A percentile compares a stretch with the other conserved stretches of the same genome.
These are phyloP conservation scores for Phortica okadai DNA, from an alignment of 2,888 invertebrate genomes.

Conservation along the genomic window DNA sequence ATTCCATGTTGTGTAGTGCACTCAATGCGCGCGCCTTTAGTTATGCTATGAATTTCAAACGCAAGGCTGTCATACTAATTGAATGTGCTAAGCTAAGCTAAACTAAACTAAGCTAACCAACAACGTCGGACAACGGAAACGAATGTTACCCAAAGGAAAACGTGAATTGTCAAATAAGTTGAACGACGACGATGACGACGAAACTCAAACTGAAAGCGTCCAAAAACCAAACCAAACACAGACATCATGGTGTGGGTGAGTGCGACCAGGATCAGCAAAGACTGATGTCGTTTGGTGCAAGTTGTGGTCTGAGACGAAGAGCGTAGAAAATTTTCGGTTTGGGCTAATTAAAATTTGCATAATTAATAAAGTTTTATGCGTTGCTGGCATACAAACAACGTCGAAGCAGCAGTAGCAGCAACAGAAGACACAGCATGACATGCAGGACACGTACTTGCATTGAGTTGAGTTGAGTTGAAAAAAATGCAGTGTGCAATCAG, in stretches of 20 bases:
- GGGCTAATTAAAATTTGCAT: slow-evolving; percentile 67
- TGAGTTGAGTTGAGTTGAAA: neutral
- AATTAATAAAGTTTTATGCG: slow-evolving; percentile 59
- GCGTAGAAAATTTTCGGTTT: neutral
- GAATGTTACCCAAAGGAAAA: slow-evolving; percentile 50
- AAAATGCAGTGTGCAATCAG: neutral
- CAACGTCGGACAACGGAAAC: neutral
- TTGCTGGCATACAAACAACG: neutral
- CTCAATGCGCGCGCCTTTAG: slow-evolving; percentile 2
- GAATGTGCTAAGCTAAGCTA: slow-evolving; percentile 44
- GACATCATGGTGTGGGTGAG: neutral
- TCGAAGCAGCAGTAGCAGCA: neutral
- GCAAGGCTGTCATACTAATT: slow-evolving; percentile 51
- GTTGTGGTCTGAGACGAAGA: neutral
- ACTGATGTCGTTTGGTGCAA: neutral
- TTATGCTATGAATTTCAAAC: neutral
- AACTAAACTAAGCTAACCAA: neutral
- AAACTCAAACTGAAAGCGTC: neutral
- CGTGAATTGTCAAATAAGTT: slow-evolving; percentile 57
- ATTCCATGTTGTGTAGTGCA: neutral
- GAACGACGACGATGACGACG: neutral
- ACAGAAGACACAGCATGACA: neutral
- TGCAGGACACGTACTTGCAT: neutral
- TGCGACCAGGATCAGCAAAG: neutral
- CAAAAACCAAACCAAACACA: neutral